These are phyloP conservation scores for Dynastes maya DNA, from an alignment of 2,888 invertebrate species.

Conservation along the genomic window DNA sequence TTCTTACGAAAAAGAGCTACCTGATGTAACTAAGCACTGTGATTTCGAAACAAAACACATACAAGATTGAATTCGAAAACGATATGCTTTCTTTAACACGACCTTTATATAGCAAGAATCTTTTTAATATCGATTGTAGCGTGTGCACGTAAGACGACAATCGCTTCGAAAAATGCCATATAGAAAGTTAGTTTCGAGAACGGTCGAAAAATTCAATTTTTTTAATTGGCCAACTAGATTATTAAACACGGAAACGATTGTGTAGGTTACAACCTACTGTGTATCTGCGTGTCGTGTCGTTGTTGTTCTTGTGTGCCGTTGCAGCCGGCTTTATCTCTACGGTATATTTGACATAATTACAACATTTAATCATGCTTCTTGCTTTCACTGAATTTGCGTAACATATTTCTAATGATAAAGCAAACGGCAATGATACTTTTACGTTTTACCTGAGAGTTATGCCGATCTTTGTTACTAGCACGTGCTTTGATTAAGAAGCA, in stretches of 20 bases:
- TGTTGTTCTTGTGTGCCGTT: constrained; percentile 40
- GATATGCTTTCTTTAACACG: too few species aligned
- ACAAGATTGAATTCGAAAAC: too few species aligned
- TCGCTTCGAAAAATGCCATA: constrained; percentile 14
- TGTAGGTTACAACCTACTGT: constrained; percentile 13
- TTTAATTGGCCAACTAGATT: constrained; percentile 38
- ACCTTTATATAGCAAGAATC: too few species aligned
- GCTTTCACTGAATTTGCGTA: constrained; percentile 52
- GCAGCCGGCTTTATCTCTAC: constrained; percentile 34
- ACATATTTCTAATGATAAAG: constrained; percentile 50
- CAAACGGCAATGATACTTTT: constrained; percentile 24
- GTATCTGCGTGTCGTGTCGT: constrained; percentile 20
- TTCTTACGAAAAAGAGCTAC: too few species aligned
- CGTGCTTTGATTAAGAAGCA: not conserved
- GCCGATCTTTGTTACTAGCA: not conserved
- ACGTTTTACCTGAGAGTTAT: constrained; percentile 4
- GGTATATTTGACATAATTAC: constrained; percentile 51
- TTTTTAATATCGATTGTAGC: too few species aligned
- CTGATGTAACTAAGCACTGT: too few species aligned
- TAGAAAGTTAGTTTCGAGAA: constrained; percentile 21
- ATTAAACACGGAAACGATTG: constrained; percentile 39
- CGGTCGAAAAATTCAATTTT: constrained; percentile 12
- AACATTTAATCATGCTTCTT: constrained; percentile 50
- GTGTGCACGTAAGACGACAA: too few species aligned
- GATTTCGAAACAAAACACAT: too few species aligned